Percentiles rank a stretch among this genome's conserved stretches.
Evolutionary conservation across 1,140 invertebrate species (phyloP).

Genomic region (Lepidurus apus): DNA sequence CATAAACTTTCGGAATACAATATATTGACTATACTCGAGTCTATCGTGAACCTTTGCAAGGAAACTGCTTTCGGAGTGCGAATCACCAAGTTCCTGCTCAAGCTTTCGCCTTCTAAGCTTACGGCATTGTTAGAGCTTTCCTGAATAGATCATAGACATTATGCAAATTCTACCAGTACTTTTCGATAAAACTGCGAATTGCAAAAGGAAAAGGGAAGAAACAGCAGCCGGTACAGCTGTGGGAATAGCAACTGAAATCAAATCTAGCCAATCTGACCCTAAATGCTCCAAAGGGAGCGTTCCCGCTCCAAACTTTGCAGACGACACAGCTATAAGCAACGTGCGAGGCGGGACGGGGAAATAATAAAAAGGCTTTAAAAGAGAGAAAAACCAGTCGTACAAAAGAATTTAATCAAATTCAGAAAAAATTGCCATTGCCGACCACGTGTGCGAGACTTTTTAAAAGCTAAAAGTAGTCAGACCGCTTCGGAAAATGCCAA

Average conservation of each 20-base stretch:
- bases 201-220: neutral
- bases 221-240: neutral
- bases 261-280: conserved; percentile 4
- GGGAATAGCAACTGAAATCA: neutral
- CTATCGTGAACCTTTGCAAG: neutral
- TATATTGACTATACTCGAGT: conserved; percentile 8
- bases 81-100: neutral
- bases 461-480: neutral
- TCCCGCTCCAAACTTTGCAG: neutral
- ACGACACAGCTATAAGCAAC: neutral
- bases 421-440: neutral
- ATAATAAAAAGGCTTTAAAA: neutral
- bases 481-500: neutral
- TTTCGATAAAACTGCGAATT: neutral
- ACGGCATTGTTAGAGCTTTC: neutral
- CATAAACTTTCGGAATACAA: conserved; percentile 10
- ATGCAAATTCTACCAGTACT: neutral
- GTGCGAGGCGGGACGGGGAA: neutral
- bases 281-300: conserved; percentile 17
- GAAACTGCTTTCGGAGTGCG: conserved; percentile 4
- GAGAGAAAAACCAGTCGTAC: neutral
- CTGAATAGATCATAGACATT: neutral
- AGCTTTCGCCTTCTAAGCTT: neutral
- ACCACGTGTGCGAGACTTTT: neutral
- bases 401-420: neutral